A percentile compares a stretch with the other conserved stretches of the same genome.
phyloP scores from a whole-genome alignment of 2,888 invertebrate species.

The Periphyllus acericola region DNA sequence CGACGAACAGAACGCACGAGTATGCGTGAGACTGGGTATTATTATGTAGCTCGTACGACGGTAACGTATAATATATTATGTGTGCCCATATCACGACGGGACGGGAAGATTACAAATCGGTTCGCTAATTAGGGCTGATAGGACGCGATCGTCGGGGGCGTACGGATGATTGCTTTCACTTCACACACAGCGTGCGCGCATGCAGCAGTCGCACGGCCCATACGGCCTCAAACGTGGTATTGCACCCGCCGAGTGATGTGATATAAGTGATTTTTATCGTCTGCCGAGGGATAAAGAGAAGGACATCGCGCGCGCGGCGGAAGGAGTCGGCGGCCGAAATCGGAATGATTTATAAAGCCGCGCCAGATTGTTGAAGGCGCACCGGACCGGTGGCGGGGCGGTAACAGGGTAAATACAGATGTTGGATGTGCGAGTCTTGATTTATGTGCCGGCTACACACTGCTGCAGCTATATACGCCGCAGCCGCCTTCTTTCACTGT shows the following conservation, averaged over 20 bases:
- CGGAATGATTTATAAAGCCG: slow-evolving; percentile 57
- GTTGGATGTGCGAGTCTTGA: slow-evolving; percentile 57
- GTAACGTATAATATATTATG: no score
- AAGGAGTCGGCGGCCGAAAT: slow-evolving; percentile 31
- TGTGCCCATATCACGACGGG: no score
- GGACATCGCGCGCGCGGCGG: background rate
- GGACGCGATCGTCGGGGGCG: background rate
- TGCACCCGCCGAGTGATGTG: background rate
- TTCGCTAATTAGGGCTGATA: slow-evolving; percentile 31
- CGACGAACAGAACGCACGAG: background rate
- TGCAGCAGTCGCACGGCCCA: background rate
- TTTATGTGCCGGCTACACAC: slow-evolving; percentile 43
- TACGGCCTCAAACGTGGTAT: background rate
- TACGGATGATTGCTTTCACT: background rate
- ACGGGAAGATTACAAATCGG: slow-evolving; percentile 39
- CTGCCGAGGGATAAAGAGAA: background rate
- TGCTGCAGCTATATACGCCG: background rate
- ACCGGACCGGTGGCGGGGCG: background rate
- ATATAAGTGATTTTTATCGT: slow-evolving; percentile 46
- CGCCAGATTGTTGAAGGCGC: slow-evolving; percentile 52
- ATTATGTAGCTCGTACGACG: no score
- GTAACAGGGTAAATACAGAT: slow-evolving; percentile 56
- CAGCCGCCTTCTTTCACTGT: slow-evolving; percentile 36
- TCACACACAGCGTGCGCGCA: no score
- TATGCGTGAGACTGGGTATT: no score